Conservation (phyloP, 2,113 vertebrate species). For the Heloderma charlesbogerti region DNA sequence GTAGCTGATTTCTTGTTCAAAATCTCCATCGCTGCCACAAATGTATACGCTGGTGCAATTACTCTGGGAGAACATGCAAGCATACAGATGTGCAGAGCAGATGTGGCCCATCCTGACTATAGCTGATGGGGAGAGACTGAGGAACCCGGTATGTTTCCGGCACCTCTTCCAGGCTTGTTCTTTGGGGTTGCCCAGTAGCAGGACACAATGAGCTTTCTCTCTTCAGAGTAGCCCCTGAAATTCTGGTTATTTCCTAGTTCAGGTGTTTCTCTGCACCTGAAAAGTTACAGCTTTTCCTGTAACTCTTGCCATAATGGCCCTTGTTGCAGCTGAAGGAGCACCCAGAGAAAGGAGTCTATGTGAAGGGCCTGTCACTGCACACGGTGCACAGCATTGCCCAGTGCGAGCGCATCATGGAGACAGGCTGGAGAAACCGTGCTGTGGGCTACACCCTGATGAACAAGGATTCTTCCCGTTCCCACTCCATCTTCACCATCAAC, state of each 20-base stretch:
- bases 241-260: rapidly evolving
- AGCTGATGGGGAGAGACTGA: background rate
- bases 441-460: slow-evolving; percentile 90
- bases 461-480: slow-evolving; percentile 90
- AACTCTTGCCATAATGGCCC: rapidly evolving
- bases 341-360: slow-evolving; percentile 83
- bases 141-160: background rate
- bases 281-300: rapidly evolving
- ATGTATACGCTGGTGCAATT: background rate
- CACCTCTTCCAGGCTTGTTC: background rate
- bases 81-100: background rate
- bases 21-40: background rate
- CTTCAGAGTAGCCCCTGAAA: rapidly evolving
- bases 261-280: background rate
- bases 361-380: slow-evolving; percentile 88
- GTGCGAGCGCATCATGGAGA: slow-evolving; percentile 86
- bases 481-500: slow-evolving; percentile 90
- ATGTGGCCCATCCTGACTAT: background rate
- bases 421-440: slow-evolving; percentile 87
- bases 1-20: background rate
- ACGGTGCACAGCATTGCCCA: slow-evolving; percentile 82
- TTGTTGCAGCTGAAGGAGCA: slow-evolving; percentile 89
- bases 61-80: background rate
- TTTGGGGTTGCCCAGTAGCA: background rate
- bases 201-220: background rate